Evolutionary conservation across 2,888 invertebrate genomes (phyloP).

Genomic region (Dendrolimus houi): DNA sequence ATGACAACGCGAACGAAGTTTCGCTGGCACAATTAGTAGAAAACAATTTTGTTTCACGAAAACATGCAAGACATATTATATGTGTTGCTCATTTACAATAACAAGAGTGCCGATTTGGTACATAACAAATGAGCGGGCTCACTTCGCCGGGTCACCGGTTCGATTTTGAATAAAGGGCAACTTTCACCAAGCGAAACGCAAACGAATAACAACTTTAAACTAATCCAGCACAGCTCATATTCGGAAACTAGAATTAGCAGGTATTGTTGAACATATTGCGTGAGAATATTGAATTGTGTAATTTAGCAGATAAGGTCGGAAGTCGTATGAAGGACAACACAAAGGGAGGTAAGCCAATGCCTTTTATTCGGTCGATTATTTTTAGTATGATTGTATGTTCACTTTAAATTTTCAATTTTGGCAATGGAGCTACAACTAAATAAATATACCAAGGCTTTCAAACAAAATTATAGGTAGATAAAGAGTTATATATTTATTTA

Average conservation of each 20-base stretch:
- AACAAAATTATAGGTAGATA: no score
- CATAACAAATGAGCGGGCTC: background rate
- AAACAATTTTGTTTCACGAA: background rate
- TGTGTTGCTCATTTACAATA: background rate
- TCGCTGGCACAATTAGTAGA: no score
- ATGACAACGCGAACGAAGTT: no score
- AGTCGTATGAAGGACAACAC: background rate
- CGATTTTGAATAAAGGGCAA: background rate
- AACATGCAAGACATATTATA: background rate
- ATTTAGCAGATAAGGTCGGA: background rate
- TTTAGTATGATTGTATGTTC: background rate
- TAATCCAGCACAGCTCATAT: background rate
- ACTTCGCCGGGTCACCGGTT: background rate
- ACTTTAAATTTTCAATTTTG: background rate
- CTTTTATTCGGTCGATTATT: background rate
- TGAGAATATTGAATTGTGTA: background rate
- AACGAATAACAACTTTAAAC: background rate
- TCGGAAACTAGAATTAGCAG: background rate
- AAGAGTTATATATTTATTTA: no score
- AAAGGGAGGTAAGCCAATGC: background rate
- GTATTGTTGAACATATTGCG: background rate
- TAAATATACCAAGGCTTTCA: no score
- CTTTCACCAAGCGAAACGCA: background rate
- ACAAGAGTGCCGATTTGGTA: background rate
- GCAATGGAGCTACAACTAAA: no score